Evolutionary conservation across 2,113 vertebrate genomes (phyloP).

Genomic region (Antechinus stuartii): DNA sequence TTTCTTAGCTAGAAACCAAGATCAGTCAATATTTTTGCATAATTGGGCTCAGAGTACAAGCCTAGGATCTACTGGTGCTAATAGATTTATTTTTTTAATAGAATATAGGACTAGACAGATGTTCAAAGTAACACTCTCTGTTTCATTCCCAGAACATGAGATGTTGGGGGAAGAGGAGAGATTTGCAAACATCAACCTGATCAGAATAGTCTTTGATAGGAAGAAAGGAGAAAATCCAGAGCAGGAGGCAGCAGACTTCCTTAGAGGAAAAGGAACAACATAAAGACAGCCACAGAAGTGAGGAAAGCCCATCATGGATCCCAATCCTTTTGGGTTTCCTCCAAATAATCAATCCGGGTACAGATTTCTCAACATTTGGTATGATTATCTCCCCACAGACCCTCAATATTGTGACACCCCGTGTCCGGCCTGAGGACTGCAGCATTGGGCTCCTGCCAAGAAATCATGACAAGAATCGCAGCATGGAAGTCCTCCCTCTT

Average conservation of each 20-base stretch:
- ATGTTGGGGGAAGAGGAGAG: background rate
- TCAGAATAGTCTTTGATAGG: background rate
- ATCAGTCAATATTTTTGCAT: background rate
- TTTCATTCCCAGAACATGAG: background rate
- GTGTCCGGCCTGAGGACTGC: constrained; percentile 96
- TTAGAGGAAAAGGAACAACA: background rate
- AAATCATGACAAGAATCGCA: constrained; percentile 98
- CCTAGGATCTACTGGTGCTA: background rate
- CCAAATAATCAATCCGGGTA: background rate
- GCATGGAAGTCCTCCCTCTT: constrained; percentile 94
- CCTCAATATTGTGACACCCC: constrained; percentile 97
- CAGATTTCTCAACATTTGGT: background rate
- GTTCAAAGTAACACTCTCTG: background rate
- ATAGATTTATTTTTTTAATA: background rate
- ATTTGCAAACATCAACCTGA: background rate
- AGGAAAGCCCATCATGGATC: background rate
- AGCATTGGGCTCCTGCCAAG: constrained; percentile 95
- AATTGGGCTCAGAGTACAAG: background rate
- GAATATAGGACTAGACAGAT: background rate
- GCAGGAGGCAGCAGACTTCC: background rate
- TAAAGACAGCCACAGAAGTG: background rate
- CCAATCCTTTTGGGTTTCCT: background rate
- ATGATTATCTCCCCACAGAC: constrained; percentile 84
- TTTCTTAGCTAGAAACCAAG: background rate
- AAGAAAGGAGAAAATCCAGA: background rate